phyloP scores from a whole-genome alignment of 2,888 invertebrate species.

The Tinea pellionella region DNA sequence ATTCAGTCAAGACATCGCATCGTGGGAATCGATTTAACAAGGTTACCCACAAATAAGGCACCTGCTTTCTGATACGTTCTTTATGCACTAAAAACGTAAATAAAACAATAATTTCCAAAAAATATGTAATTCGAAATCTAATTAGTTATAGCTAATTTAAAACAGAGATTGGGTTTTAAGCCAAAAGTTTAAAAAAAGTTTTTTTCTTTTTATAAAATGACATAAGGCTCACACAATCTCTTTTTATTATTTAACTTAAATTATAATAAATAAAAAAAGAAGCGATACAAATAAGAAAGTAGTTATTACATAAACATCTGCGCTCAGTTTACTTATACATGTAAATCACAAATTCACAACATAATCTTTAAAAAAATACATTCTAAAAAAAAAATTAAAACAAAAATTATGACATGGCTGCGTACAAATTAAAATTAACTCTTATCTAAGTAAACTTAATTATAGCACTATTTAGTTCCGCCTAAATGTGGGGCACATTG shows the following conservation, averaged over 20 bases:
- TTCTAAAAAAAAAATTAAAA: neutral
- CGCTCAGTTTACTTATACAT: neutral
- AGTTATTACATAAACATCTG: neutral
- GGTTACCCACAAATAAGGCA: slow-evolving; percentile 25
- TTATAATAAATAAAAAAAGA: slow-evolving; percentile 1
- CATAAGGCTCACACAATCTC: neutral
- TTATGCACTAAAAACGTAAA: neutral
- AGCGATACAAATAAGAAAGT: neutral
- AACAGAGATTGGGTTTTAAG: neutral
- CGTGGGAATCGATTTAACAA: slow-evolving; percentile 40
- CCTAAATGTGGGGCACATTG: neutral
- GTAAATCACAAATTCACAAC: slow-evolving; percentile 12
- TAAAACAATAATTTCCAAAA: neutral
- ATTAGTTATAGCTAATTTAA: neutral
- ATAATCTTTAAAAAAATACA: neutral
- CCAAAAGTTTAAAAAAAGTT: neutral
- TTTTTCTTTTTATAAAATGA: neutral
- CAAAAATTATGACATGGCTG: neutral
- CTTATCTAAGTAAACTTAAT: neutral
- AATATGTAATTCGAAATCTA: neutral
- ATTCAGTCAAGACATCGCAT: slow-evolving; percentile 17
- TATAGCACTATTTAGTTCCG: neutral
- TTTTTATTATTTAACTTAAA: slow-evolving; percentile 4
- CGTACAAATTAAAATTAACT: neutral
- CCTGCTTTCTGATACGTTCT: slow-evolving; percentile 38